Conservation (phyloP, 2,797 vertebrate species). For the Acanthurus leucopareius region DNA sequence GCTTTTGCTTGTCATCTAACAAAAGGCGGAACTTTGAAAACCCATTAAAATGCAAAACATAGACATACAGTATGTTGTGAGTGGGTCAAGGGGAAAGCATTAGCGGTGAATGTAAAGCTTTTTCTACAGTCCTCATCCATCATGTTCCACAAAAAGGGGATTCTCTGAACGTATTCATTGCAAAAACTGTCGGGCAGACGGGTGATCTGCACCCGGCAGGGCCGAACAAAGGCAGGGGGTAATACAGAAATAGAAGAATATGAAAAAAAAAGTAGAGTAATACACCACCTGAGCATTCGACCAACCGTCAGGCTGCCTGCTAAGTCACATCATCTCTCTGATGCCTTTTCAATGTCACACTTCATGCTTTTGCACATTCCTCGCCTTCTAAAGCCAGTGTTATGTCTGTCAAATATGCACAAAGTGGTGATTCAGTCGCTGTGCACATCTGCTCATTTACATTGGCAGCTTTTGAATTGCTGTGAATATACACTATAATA, state of each 20-base stretch:
- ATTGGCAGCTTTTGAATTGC: neutral
- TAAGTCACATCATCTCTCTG: conserved; percentile 63
- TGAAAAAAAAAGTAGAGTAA: conserved; percentile 23
- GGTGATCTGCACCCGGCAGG: conserved; percentile 50
- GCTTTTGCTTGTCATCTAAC: conserved; percentile 60
- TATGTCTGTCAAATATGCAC: conserved; percentile 25
- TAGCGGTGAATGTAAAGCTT: conserved; percentile 55
- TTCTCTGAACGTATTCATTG: conserved; percentile 67
- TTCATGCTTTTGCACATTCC: conserved; percentile 61
- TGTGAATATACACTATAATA: neutral
- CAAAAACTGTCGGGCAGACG: conserved; percentile 38
- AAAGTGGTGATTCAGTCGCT: conserved; percentile 8
- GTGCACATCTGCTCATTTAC: neutral
- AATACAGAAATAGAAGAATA: conserved; percentile 54
- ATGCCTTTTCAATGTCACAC: conserved; percentile 75
- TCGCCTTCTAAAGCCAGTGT: conserved; percentile 25
- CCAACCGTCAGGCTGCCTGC: conserved; percentile 42
- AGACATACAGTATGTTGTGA: conserved; percentile 41
- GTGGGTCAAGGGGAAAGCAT: conserved; percentile 68
- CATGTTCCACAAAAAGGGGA: conserved; percentile 61
- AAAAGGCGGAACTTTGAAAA: conserved; percentile 45
- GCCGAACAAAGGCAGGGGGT: conserved; percentile 53
- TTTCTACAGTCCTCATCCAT: conserved; percentile 68
- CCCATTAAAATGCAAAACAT: conserved; percentile 70
- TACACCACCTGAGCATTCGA: conserved; percentile 48